A percentile compares a stretch with the other conserved stretches of the same genome.
Conservation (phyloP, 92 coral and sea anemone species). For the Siderastrea siderea region DNA sequence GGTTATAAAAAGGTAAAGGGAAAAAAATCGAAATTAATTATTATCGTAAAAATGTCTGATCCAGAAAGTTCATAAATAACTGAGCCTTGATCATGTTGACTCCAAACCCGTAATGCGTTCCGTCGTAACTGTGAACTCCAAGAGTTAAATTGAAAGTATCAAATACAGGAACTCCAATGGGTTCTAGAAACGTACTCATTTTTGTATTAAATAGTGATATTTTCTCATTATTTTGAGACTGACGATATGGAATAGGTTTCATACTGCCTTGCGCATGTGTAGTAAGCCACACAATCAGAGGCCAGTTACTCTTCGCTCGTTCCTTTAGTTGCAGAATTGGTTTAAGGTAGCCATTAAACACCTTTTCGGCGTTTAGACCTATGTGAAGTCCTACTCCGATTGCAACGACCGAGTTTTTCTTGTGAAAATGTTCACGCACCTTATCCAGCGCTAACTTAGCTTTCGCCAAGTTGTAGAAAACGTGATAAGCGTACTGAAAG, state of each 20-base stretch:
- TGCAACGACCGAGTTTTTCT: slow-evolving; percentile 52
- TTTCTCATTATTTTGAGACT: slow-evolving; percentile 49
- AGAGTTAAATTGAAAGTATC: slow-evolving; percentile 72
- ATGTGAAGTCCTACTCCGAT: slow-evolving; percentile 77
- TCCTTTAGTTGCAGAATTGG: slow-evolving; percentile 62
- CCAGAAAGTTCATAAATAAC: slow-evolving; percentile 74
- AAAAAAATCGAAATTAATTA: background rate
- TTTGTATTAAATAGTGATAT: slow-evolving; percentile 45
- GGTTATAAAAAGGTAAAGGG: background rate
- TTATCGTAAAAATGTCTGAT: slow-evolving; percentile 9
- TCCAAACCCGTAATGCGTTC: slow-evolving; percentile 84
- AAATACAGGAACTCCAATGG: slow-evolving; percentile 64
- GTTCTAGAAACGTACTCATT: slow-evolving; percentile 58
- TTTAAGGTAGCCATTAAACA: slow-evolving; percentile 46
- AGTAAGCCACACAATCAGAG: slow-evolving; percentile 74
- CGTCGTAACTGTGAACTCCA: slow-evolving; percentile 86
- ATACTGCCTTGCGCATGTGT: slow-evolving; percentile 80
- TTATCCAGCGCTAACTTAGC: slow-evolving; percentile 49
- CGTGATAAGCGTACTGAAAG: slow-evolving; percentile 61
- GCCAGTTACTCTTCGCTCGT: slow-evolving; percentile 62
- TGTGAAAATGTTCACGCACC: slow-evolving; percentile 61
- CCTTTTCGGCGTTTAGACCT: slow-evolving; percentile 27
- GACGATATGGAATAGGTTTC: slow-evolving; percentile 65
- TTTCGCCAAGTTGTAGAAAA: slow-evolving; percentile 40
- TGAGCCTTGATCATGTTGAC: slow-evolving; percentile 82